Evolutionary conservation across 2,888 invertebrate species (phyloP).

Genomic region (Nomada ferruginata): DNA sequence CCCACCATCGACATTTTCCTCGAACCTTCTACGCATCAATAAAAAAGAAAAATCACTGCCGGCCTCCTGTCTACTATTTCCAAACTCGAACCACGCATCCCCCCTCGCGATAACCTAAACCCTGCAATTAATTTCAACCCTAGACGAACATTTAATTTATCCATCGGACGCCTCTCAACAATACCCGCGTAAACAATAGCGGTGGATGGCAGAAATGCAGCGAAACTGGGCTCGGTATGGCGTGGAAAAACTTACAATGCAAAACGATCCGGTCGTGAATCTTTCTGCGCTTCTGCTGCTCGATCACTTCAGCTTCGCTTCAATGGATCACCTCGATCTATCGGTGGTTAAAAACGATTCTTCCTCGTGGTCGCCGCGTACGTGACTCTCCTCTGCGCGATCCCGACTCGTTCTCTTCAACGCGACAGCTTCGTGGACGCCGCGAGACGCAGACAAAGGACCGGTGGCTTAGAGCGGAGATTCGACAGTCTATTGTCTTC

Average conservation of each 20-base stretch:
- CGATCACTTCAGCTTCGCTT: conserved; percentile 15
- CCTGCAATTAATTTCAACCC: no score
- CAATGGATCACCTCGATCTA: conserved; percentile 17
- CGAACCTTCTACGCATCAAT: no score
- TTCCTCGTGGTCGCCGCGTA: neutral
- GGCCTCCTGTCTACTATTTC: no score
- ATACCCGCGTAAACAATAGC: neutral
- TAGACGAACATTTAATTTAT: no score
- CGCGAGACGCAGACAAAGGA: conserved; percentile 48
- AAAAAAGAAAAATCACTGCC: no score
- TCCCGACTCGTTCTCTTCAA: conserved; percentile 10
- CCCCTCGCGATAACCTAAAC: no score
- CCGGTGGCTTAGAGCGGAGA: conserved; percentile 31
- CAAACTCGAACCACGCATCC: no score
- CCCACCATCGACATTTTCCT: no score
- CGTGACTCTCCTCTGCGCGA: conserved; percentile 21
- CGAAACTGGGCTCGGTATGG: neutral
- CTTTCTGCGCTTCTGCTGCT: neutral
- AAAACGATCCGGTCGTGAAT: neutral
- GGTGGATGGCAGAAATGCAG: neutral
- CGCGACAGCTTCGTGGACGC: conserved; percentile 20
- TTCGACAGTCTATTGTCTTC: conserved; percentile 57
- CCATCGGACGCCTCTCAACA: neutral
- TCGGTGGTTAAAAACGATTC: conserved; percentile 21
- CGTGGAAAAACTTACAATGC: conserved; percentile 30